These are phyloP conservation scores for Anthopleura sola DNA, from an alignment of 64 coral and sea anemone genomes.

Conservation along the genomic window DNA sequence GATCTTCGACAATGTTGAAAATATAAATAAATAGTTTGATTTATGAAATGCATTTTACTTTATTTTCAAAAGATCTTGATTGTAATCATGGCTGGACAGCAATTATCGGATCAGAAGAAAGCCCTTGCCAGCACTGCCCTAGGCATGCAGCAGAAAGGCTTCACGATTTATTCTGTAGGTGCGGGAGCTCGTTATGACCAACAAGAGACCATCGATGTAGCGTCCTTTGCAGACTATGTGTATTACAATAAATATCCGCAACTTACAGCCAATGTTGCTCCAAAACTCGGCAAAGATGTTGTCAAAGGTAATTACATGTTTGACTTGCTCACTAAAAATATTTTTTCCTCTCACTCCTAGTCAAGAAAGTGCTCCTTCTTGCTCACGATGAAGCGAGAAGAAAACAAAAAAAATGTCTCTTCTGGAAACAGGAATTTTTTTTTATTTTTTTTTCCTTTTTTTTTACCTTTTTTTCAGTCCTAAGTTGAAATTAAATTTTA, in stretches of 20 bases:
- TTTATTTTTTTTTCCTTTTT: not conserved
- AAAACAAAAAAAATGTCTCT: no score
- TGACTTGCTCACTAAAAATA: no score
- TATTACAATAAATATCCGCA: constrained; percentile 18
- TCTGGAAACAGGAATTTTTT: no score
- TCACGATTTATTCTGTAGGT: constrained; percentile 4
- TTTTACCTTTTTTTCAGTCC: not conserved
- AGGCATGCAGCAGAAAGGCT: not conserved
- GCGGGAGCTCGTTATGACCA: constrained; percentile 1
- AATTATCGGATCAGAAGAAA: not conserved
- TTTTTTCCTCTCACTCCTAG: no score
- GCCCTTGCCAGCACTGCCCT: not conserved
- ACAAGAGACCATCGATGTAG: constrained; percentile 14
- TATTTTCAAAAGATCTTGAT: constrained; percentile 1
- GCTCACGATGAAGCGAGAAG: no score
- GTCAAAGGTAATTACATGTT: constrained; percentile 1
- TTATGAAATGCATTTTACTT: not conserved
- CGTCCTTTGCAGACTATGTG: constrained; percentile 19
- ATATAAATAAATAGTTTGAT: no score
- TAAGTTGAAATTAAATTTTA: no score
- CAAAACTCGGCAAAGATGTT: constrained; percentile 10
- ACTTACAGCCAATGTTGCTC: not conserved
- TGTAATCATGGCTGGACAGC: constrained; percentile 3
- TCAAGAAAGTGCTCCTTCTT: no score
- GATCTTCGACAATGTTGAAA: no score